Conservation (phyloP, 2,113 vertebrate genomes). For the Microtus richardsoni region DNA sequence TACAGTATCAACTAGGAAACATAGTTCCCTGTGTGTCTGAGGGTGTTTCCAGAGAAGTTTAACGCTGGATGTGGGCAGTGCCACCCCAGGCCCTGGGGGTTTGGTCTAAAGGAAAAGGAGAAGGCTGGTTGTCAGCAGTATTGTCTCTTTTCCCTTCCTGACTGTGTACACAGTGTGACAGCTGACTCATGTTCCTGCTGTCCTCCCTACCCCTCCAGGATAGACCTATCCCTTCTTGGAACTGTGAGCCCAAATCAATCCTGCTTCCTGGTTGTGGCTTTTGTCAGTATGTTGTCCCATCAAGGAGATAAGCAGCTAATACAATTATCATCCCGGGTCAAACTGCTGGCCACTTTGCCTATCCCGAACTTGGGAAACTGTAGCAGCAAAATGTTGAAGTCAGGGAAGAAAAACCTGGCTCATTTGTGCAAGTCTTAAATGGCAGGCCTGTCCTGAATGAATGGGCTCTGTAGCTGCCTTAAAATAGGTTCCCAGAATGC, state of each 20-base stretch:
- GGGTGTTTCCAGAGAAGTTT: neutral
- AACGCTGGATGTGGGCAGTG: neutral
- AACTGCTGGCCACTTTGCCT: neutral
- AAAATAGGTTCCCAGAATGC: conserved; percentile 49
- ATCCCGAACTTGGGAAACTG: neutral
- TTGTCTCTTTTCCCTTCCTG: neutral
- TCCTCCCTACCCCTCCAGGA: neutral
- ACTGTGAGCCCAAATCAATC: neutral
- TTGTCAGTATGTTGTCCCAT: neutral
- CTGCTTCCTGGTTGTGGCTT: neutral
- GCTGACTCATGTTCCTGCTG: neutral
- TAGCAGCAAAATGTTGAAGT: conserved; percentile 56
- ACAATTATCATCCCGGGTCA: neutral
- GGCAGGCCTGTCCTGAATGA: conserved; percentile 53
- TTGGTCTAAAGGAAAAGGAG: neutral
- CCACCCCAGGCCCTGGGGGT: no score
- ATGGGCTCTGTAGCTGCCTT: neutral
- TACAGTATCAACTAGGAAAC: neutral
- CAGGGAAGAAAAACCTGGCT: neutral
- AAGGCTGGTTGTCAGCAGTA: neutral
- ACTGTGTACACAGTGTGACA: no score
- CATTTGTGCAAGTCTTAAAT: conserved; percentile 38
- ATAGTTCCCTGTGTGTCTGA: neutral
- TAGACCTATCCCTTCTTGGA: neutral
- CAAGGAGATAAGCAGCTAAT: neutral